Base-by-base conservation (phyloP, 64 coral and sea anemone species). In the Montipora cactus region DNA sequence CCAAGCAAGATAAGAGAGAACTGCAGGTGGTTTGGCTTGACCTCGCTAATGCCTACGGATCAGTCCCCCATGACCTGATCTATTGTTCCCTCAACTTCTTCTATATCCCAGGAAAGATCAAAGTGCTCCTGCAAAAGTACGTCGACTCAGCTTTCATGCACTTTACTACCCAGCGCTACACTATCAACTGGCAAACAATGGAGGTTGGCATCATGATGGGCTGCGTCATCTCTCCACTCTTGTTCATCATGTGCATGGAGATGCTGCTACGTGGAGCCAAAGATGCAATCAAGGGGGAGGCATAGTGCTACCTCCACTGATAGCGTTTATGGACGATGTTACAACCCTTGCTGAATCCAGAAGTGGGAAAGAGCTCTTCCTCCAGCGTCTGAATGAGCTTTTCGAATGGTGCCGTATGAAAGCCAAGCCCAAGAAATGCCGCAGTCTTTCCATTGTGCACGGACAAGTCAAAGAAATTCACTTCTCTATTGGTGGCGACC, bases 61-160 rank as follows among this genome's bases (percentile, higher is more conserved):
- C 8, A 12, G 72, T 53, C 51, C 1, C 51, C 51, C 1, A 53
- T 53, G 51, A 53, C 51, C 1, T 53, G 8, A 53, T 53, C 51
- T 53, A 53, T 53, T 53, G 53, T 69, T 49, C 86, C 58, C 66
- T 76, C 23, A 73, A 89, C 25, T 75, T 89, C 68, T 62, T 75
- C n/a, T 58, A 89, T 47, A 75, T 77, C 76, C 87, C 72, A 58
- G 52, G 53, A 67, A 71, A 81, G 45, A 79, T 91, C 28, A 81
- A 62, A 45, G 49, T 66, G 53, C 55, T 81, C 25, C 53, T 72
- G 48, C 76, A 46, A 47, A 81, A 62, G 15, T 91, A 91, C 46
- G 68, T 61, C 48, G 88, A 68, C 61, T 55, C 28, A 15, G 14
- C 78, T 48, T 46, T 19, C 23, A 90, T 69, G 77, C 44, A 37